Base-by-base conservation (phyloP, 2,888 invertebrate genomes). In the Artemia sinica region DNA sequence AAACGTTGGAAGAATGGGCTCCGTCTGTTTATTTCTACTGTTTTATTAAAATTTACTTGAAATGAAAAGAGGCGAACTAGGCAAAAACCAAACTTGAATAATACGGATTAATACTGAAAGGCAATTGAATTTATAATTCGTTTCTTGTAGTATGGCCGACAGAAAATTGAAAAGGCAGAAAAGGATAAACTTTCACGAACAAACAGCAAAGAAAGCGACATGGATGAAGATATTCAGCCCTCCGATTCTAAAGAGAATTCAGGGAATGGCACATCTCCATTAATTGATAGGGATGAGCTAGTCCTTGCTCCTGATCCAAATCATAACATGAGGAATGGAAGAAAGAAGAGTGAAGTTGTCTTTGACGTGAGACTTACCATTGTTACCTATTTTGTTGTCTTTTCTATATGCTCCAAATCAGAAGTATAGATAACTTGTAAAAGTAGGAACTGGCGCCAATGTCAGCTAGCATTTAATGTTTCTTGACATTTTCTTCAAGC, bases 261-360 rank as follows among this genome's bases (percentile, higher is more conserved):
- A 58, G 28, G 14, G 9, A 28, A 28, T 28, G n/a, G 14, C 28
- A 28, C 14, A 58, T 58, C 63, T 28, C 63, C 63, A 18, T 28
- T 58, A 18, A 58, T 58, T 58, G 63, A 58, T 28, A 58, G 63
- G 28, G 63, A 58, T 58, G 63, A 58, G 8, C 11, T 58, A 28
- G 63, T 58, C 14, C 28, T 58, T n/a, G n/a, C 63, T 18, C 63
- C 63, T 2, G 63, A 58, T 28, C 63, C 63, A n/a, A 58, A 58
- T 58, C 63, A 58, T 28, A 58, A 58, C 63, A 18, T 58, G 63
- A 58, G 63, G 28, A 58, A 58, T 58, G 63, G 63, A 58, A 58
- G 63, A 28, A 58, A n/a, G 63, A 18, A 18, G 28, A 58, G 28
- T 3, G 14, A 58, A 28, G 63, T 18, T n/a, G 9, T 18, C 14